A percentile compares a stretch with the other conserved stretches of the same genome.
phyloP scores from a whole-genome alignment of 2,888 invertebrate genomes.

The Ophion costatus region DNA sequence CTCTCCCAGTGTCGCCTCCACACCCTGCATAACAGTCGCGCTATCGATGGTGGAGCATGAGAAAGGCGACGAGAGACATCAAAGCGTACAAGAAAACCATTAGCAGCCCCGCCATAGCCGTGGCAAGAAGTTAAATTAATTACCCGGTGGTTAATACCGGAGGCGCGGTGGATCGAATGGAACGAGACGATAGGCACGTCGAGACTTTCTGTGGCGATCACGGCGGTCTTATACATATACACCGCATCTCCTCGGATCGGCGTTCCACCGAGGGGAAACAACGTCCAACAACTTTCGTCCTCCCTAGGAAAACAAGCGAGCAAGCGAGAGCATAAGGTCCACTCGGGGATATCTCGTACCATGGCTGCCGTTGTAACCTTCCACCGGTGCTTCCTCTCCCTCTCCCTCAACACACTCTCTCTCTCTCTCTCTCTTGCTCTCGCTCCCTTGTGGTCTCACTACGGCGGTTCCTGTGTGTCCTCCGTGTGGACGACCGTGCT shows the following conservation, averaged over 20 bases:
- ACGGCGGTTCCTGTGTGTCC: slow-evolving; percentile 38
- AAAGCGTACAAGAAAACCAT: slow-evolving; percentile 79
- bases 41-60: slow-evolving; percentile 62
- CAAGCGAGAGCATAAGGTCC: slow-evolving; percentile 22
- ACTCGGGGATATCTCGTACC: slow-evolving; percentile 9
- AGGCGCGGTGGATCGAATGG: slow-evolving; percentile 65
- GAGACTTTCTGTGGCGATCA: slow-evolving; percentile 53
- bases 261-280: slow-evolving; percentile 44
- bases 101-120: slow-evolving; percentile 78
- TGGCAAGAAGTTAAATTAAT: slow-evolving; percentile 83
- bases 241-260: slow-evolving; percentile 28
- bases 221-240: slow-evolving; percentile 31
- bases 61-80: slow-evolving; percentile 67
- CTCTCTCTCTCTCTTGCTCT: slow-evolving; percentile 32
- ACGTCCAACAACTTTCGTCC: slow-evolving; percentile 35
- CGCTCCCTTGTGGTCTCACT: slow-evolving; percentile 5
- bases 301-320: slow-evolving; percentile 52
- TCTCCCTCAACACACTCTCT: slow-evolving; percentile 22
- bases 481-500: slow-evolving; percentile 42
- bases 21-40: slow-evolving; percentile 39
- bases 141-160: slow-evolving; percentile 74
- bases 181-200: slow-evolving; percentile 65
- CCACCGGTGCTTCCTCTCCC: slow-evolving; percentile 1
- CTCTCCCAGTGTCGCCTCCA: background rate
- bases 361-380: slow-evolving; percentile 57